Percentiles rank a stretch among this genome's conserved stretches.
Evolutionary conservation across 2,797 vertebrate species (phyloP).

Genomic region (Pelobates cultripes): DNA sequence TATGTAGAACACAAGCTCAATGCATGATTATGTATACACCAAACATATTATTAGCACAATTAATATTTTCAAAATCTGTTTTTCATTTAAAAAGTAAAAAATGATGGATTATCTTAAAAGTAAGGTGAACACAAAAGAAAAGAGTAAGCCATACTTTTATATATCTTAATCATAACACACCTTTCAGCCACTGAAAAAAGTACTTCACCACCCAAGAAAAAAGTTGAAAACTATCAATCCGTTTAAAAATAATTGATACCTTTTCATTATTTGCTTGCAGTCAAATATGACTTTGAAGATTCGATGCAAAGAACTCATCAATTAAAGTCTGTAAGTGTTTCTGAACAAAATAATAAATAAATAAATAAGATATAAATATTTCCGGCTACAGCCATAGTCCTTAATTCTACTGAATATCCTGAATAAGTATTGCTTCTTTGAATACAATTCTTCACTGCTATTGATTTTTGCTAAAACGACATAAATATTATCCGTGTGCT

Average conservation of each 20-base stretch:
- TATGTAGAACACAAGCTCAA: too few species aligned
- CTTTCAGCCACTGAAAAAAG: neutral
- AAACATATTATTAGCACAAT: too few species aligned
- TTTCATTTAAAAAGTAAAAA: too few species aligned
- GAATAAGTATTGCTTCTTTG: neutral
- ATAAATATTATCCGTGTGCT: too few species aligned
- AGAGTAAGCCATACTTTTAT: too few species aligned
- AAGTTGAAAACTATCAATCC: neutral
- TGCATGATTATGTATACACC: too few species aligned
- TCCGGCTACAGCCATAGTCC: neutral
- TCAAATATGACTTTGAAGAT: neutral
- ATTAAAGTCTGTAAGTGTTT: neutral
- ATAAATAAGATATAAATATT: neutral
- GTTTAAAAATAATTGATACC: neutral
- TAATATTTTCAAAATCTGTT: too few species aligned
- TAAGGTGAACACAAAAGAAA: too few species aligned
- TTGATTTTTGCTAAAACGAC: too few species aligned
- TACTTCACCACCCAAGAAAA: neutral
- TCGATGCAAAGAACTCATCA: neutral
- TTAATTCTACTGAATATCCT: neutral
- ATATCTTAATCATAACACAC: neutral
- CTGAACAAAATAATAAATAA: too few species aligned
- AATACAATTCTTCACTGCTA: too few species aligned
- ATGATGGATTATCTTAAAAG: too few species aligned
- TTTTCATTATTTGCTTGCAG: neutral